Evolutionary conservation across 2,113 vertebrate genomes (phyloP).

Genomic region (Boulengerochromis microlepis): DNA sequence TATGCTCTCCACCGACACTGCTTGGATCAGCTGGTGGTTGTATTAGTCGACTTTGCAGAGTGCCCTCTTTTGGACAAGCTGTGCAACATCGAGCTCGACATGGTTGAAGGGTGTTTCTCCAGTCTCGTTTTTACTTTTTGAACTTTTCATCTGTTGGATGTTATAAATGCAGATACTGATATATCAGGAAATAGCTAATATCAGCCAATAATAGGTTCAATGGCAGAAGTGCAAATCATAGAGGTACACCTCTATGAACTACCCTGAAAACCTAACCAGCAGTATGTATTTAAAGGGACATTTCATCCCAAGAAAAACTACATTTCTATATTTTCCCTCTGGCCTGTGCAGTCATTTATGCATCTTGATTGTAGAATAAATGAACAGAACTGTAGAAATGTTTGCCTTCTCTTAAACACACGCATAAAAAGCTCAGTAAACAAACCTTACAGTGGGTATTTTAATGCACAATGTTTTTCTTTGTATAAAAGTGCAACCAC

Average conservation of each 20-base stretch:
- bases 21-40: neutral
- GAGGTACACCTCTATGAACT: neutral
- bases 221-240: neutral
- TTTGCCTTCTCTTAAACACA: neutral
- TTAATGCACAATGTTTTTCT: neutral
- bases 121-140: neutral
- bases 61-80: neutral
- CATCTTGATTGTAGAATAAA: neutral
- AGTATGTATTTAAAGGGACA: neutral
- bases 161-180: neutral
- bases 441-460: neutral
- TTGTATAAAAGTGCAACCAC: neutral
- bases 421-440: neutral
- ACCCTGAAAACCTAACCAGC: neutral
- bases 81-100: neutral
- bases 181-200: neutral
- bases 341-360: neutral
- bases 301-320: neutral
- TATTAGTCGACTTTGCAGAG: neutral
- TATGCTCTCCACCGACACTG: fast-evolving
- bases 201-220: neutral
- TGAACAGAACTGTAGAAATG: neutral
- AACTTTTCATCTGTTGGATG: neutral
- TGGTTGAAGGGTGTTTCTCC: neutral
- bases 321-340: neutral